These are phyloP conservation scores for Drosophila lutescens DNA, from an alignment of 2,888 invertebrate genomes.

Conservation along the genomic window DNA sequence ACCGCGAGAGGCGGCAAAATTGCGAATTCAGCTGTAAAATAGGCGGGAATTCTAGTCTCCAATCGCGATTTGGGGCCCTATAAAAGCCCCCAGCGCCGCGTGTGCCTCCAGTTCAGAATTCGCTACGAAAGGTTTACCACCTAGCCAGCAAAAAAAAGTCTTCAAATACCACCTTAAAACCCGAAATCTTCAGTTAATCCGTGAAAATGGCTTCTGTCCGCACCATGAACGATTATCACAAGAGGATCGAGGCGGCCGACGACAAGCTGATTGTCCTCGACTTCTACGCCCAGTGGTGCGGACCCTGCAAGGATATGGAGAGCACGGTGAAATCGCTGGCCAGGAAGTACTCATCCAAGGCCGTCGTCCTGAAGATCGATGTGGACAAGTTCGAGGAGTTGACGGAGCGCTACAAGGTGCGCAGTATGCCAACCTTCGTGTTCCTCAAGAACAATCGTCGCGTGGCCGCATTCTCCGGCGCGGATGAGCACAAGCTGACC, in stretches of 20 bases:
- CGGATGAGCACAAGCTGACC: conserved; percentile 63
- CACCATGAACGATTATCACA: conserved; percentile 54
- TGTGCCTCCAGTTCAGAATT: not conserved
- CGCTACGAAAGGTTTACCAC: not conserved
- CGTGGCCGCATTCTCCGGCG: conserved; percentile 62
- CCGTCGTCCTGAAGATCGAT: conserved; percentile 56
- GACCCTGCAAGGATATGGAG: conserved; percentile 64
- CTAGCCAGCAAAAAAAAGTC: not conserved
- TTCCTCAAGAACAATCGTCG: conserved; percentile 61
- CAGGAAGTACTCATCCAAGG: conserved; percentile 50
- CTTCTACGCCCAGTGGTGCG: conserved; percentile 69
- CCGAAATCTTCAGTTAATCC: not conserved
- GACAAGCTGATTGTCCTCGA: conserved; percentile 59
- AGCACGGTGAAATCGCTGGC: conserved; percentile 52
- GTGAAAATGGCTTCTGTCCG: conserved; percentile 51
- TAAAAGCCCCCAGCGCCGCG: not conserved
- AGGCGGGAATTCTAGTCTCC: conserved; percentile 34
- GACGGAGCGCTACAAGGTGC: conserved; percentile 52
- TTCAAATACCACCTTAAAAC: not conserved
- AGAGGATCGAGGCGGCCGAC: conserved; percentile 59
- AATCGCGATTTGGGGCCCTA: not conserved
- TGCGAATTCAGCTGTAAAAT: not conserved
- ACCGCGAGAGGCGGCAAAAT: not conserved
- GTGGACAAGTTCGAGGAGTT: conserved; percentile 61
- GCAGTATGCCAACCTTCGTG: conserved; percentile 71